Evolutionary conservation across 2,797 vertebrate genomes (phyloP).

Genomic region (Pangasius mekongensis): DNA sequence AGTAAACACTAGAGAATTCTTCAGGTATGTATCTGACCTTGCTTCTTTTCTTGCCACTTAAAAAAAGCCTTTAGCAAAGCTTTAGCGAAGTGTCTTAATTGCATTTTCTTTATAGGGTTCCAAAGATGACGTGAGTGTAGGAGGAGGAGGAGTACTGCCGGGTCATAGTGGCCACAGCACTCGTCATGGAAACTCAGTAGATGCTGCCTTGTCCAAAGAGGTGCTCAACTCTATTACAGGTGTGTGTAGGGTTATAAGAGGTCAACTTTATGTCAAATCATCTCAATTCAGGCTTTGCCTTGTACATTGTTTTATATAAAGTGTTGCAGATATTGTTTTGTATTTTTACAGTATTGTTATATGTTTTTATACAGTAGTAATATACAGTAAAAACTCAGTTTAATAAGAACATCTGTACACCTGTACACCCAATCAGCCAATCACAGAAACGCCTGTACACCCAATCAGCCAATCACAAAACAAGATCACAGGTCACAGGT

Average conservation of each 20-base stretch:
- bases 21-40: not conserved
- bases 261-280: not conserved
- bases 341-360: not conserved
- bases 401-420: not conserved
- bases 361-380: not conserved
- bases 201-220: slow-evolving; percentile 97
- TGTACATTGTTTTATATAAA: not conserved
- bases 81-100: not conserved
- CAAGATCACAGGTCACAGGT: no score
- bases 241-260: slow-evolving; percentile 8
- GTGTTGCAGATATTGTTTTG: not conserved
- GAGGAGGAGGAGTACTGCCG: slow-evolving; percentile 67
- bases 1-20: not conserved
- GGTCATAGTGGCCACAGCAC: slow-evolving; percentile 76
- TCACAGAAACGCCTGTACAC: no score
- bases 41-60: not conserved
- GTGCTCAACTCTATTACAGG: slow-evolving; percentile 99
- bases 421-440: not conserved
- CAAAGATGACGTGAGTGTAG: slow-evolving; percentile 90
- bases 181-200: slow-evolving; percentile 92
- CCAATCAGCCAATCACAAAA: no score
- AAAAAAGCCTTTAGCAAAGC: not conserved
- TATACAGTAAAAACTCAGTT: not conserved
- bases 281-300: not conserved
- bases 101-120: slow-evolving; percentile 80